phyloP scores from a whole-genome alignment of 2,113 vertebrate species.

The Podarcis raffonei region DNA sequence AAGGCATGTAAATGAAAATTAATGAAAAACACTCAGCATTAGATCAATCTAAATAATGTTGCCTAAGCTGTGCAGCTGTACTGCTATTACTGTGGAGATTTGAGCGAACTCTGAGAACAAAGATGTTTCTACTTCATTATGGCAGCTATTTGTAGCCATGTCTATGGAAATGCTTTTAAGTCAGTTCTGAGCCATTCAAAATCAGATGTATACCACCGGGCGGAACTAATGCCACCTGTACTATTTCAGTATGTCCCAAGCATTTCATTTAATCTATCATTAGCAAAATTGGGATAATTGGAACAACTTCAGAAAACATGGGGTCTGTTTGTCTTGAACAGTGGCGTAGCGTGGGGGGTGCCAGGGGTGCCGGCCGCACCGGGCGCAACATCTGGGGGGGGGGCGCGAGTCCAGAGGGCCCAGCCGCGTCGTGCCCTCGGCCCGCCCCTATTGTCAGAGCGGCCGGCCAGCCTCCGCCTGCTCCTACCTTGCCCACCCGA shows the following conservation, averaged over 20 bases:
- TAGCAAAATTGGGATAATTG: not conserved
- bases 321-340: not conserved
- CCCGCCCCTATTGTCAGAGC: no score
- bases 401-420: no score
- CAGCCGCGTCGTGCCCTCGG: no score
- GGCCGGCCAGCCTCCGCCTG: no score
- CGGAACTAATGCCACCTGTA: not conserved
- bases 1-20: not conserved
- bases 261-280: not conserved
- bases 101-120: not conserved
- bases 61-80: not conserved
- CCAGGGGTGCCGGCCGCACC: no score
- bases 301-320: not conserved
- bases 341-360: no score
- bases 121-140: not conserved
- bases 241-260: not conserved
- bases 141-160: not conserved
- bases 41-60: no score
- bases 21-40: not conserved
- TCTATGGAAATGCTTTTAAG: not conserved
- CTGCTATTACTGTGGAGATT: not conserved
- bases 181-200: not conserved
- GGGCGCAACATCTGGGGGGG: no score
- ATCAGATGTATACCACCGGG: rapidly evolving
- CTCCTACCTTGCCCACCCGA: no score